Evolutionary conservation across 2,113 vertebrate genomes (phyloP).

Genomic region (Pitta sordida): DNA sequence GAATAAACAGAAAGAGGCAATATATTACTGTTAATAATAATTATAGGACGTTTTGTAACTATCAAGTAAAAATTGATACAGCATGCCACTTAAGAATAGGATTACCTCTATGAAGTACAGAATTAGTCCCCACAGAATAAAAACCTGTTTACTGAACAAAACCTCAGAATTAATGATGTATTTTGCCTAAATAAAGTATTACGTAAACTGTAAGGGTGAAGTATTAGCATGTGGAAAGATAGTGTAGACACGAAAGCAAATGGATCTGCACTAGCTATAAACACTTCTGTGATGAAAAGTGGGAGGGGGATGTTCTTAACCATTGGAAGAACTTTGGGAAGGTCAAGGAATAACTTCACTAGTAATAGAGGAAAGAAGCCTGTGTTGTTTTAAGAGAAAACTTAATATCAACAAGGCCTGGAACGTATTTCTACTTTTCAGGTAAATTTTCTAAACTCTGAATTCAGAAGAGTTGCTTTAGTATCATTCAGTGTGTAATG

Average conservation of each 20-base stretch:
- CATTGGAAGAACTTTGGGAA: neutral
- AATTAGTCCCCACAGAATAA: neutral
- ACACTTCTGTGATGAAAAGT: neutral
- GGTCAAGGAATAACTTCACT: neutral
- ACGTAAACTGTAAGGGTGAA: neutral
- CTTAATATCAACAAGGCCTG: neutral
- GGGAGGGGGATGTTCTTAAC: neutral
- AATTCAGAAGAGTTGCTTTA: neutral
- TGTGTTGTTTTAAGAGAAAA: neutral
- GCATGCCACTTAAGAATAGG: neutral
- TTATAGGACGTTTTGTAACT: neutral
- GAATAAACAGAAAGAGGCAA: neutral
- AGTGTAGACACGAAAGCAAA: neutral
- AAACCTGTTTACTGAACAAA: neutral
- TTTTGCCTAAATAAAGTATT: neutral
- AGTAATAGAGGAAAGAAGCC: neutral
- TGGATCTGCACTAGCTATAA: neutral
- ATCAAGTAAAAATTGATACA: neutral
- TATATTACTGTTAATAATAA: neutral
- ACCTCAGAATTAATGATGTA: neutral
- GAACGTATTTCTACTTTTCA: neutral
- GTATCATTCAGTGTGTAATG: neutral
- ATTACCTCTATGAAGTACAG: neutral
- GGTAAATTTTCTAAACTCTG: neutral
- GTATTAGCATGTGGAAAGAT: neutral